Percentiles rank a stretch among this genome's conserved stretches.
Evolutionary conservation across 2,888 invertebrate genomes (phyloP).

Genomic region (Amblyjoppa fuscipennis): DNA sequence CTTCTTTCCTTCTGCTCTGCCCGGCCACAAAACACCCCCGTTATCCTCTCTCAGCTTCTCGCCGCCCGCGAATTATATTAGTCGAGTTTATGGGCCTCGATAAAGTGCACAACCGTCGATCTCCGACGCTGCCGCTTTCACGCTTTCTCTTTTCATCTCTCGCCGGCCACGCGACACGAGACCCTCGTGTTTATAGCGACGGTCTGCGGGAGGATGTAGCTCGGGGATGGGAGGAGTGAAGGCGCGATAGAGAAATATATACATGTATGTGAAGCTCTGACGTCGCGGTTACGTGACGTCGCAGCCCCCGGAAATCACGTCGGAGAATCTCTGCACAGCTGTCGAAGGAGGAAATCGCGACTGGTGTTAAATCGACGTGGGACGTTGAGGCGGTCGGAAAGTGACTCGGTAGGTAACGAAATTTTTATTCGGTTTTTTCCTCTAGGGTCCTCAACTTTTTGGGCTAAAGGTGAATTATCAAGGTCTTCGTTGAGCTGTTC

Average conservation of each 20-base stretch:
- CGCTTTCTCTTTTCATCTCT: constrained; percentile 31
- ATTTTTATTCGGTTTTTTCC: neutral
- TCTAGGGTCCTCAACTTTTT: neutral
- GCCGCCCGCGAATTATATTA: constrained; percentile 80
- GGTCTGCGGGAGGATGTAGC: neutral
- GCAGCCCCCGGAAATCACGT: constrained; percentile 41
- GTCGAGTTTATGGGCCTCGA: constrained; percentile 76
- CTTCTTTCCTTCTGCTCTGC: constrained; percentile 59
- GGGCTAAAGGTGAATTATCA: too few relatives aligned
- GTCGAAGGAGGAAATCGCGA: constrained; percentile 37
- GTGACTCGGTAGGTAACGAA: neutral
- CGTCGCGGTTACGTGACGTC: constrained; percentile 29
- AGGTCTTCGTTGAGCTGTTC: too few relatives aligned
- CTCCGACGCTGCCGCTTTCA: constrained; percentile 55
- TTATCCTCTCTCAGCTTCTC: constrained; percentile 48
- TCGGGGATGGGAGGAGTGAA: constrained; percentile 30
- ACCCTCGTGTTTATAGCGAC: constrained; percentile 27
- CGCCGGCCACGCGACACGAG: constrained; percentile 2
- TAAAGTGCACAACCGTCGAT: constrained; percentile 81
- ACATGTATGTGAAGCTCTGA: neutral
- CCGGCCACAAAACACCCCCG: constrained; percentile 5
- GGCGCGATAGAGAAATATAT: constrained; percentile 23
- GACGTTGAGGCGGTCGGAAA: neutral
- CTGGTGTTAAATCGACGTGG: constrained; percentile 19
- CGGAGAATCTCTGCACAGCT: constrained; percentile 38